Percentiles rank a stretch among this genome's conserved stretches.
phyloP scores from a whole-genome alignment of 1,140 invertebrate species.

The Conus betulinus region DNA sequence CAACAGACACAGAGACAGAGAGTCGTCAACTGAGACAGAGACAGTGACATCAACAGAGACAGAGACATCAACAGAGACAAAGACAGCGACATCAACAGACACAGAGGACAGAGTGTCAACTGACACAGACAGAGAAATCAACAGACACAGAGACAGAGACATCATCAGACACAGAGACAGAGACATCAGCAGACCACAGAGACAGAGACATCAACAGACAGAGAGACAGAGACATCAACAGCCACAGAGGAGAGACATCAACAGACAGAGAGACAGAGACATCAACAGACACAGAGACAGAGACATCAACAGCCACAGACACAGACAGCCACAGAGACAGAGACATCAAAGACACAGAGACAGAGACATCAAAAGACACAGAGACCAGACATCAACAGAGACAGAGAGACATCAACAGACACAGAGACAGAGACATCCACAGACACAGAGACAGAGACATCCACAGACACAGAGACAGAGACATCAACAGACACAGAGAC shows the following conservation, averaged over 20 bases:
- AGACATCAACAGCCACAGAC: neutral
- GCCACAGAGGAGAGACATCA: neutral
- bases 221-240: too few species aligned
- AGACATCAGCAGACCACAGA: too few species aligned
- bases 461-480: neutral
- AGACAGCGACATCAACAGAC: too few species aligned
- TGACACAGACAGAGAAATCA: too few species aligned
- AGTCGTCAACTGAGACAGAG: too few species aligned
- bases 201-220: too few species aligned
- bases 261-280: too few species aligned
- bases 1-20: too few species aligned
- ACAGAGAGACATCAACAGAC: neutral
- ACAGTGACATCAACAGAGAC: neutral
- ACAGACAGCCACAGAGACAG: neutral
- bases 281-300: neutral
- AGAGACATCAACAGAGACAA: neutral
- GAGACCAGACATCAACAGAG: neutral
- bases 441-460: neutral
- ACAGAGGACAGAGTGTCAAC: too few species aligned
- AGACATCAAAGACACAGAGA: neutral
- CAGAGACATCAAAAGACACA: neutral
- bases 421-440: neutral
- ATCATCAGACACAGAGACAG: too few species aligned
- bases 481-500: neutral
- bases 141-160: too few species aligned